Evolutionary conservation across 2,113 vertebrate genomes (phyloP).

Genomic region (Opisthocomus hoazin): DNA sequence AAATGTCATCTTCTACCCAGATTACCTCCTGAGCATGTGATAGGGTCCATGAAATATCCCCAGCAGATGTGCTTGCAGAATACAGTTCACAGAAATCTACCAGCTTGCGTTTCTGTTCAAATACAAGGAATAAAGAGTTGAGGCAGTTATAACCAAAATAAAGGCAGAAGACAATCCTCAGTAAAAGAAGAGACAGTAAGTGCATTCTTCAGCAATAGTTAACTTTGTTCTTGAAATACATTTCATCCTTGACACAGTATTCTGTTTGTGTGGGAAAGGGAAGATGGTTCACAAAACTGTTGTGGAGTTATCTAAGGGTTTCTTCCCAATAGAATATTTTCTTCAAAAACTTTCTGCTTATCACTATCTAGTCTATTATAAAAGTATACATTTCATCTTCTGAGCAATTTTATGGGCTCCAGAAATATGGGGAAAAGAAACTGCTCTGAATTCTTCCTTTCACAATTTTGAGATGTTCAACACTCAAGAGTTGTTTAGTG

Average conservation of each 20-base stretch:
- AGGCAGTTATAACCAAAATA: neutral
- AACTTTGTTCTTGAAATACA: neutral
- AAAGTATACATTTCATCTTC: neutral
- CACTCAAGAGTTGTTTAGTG: neutral
- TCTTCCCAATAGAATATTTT: neutral
- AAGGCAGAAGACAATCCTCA: neutral
- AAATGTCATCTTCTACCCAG: neutral
- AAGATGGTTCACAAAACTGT: neutral
- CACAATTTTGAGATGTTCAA: neutral
- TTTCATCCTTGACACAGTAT: neutral
- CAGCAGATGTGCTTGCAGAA: neutral
- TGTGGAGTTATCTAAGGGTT: neutral
- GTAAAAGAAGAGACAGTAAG: neutral
- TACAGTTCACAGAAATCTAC: neutral
- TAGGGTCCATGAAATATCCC: neutral
- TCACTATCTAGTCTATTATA: neutral
- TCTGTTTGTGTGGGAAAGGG: neutral
- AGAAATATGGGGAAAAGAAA: neutral
- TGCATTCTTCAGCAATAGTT: neutral
- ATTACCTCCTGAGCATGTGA: neutral
- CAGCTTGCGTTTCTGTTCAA: neutral
- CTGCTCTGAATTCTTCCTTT: neutral
- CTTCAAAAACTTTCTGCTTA: conserved; percentile 6
- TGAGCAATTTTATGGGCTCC: neutral
- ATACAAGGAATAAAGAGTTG: neutral